phyloP scores from a whole-genome alignment of 2,888 invertebrate species.

The Monopis laevigella region DNA sequence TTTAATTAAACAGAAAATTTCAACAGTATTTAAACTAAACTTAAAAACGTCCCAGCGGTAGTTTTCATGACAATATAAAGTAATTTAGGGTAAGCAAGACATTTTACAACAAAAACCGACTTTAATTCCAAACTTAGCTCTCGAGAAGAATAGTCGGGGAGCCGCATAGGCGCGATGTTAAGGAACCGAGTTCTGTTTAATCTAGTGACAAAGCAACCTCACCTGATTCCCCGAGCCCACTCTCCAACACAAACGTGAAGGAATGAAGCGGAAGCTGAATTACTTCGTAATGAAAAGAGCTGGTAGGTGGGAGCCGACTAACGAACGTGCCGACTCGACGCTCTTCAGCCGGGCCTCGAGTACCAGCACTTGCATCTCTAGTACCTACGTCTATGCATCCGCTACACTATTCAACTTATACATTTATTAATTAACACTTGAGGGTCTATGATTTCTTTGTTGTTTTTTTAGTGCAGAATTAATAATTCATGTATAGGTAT shows the following conservation, averaged over 20 bases:
- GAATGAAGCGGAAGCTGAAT: slow-evolving; percentile 65
- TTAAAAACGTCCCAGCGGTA: too few species aligned
- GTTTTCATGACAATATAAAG: too few species aligned
- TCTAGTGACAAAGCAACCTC: slow-evolving; percentile 64
- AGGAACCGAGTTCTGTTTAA: slow-evolving; percentile 62
- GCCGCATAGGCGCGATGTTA: slow-evolving; percentile 28
- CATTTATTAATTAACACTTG: too few species aligned
- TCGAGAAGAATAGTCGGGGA: slow-evolving; percentile 30
- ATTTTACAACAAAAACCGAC: not conserved
- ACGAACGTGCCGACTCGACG: slow-evolving; percentile 43
- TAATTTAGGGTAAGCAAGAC: too few species aligned
- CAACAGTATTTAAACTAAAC: too few species aligned
- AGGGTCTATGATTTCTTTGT: too few species aligned
- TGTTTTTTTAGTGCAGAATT: too few species aligned
- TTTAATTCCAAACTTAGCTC: slow-evolving; percentile 49
- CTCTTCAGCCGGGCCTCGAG: slow-evolving; percentile 10
- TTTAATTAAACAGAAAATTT: too few species aligned
- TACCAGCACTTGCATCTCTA: slow-evolving; percentile 30
- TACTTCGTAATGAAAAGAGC: slow-evolving; percentile 67
- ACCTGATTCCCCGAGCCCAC: slow-evolving; percentile 62
- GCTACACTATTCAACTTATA: not conserved
- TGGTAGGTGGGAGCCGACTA: slow-evolving; percentile 52
- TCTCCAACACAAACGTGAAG: slow-evolving; percentile 51
- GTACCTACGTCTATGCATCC: slow-evolving; percentile 2
- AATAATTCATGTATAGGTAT: too few species aligned